Base-by-base conservation (phyloP, 1,140 invertebrate species). In the Thaumatotibia leucotreta region DNA sequence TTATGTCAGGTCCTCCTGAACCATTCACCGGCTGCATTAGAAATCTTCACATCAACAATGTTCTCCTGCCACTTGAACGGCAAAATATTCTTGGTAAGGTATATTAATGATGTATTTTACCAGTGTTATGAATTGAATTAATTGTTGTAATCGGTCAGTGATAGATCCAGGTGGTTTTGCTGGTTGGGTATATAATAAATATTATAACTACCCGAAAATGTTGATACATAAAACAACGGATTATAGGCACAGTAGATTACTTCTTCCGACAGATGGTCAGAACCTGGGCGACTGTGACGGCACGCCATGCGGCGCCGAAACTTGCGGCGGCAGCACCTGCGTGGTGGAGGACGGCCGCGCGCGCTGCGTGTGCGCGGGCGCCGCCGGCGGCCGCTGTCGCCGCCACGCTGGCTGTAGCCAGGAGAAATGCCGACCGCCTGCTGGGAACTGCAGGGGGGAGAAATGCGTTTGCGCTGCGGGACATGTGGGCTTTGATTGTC, bases 201-300 rank as follows among this genome's bases (percentile, higher is more conserved):
- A n/a, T n/a, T n/a, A n/a, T n/a, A n/a, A n/a, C n/a, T n/a, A n/a
- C n/a, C n/a, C n/a, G n/a, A n/a, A n/a, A n/a, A n/a, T n/a, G n/a
- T n/a, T n/a, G n/a, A n/a, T n/a, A n/a, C n/a, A n/a, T n/a, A n/a
- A n/a, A n/a, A n/a, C n/a, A n/a, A n/a, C n/a, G n/a, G n/a, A n/a
- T n/a, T n/a, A n/a, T n/a, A n/a, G n/a, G n/a, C n/a, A n/a, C n/a
- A 32, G 45, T 35, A 20, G 24, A n/a, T 39, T 66, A 0, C n/a
- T 50, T 22, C 45, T 23, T 50, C 11, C 45, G 45, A 3, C 78
- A 89, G 91, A 91, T 65, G 93, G 92, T 3, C 91, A 93, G 49
- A 95, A 95, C 72, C 84, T 95, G 8, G 92, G 89, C 0, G 94
- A 95, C 73, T 96, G 95, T 73, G 94, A 95, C 82, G 95, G 95